Evolutionary conservation across 1,140 invertebrate genomes (phyloP), one percentile per base, ranked within the genome.

Genomic region (Chrysoperla carnea): DNA sequence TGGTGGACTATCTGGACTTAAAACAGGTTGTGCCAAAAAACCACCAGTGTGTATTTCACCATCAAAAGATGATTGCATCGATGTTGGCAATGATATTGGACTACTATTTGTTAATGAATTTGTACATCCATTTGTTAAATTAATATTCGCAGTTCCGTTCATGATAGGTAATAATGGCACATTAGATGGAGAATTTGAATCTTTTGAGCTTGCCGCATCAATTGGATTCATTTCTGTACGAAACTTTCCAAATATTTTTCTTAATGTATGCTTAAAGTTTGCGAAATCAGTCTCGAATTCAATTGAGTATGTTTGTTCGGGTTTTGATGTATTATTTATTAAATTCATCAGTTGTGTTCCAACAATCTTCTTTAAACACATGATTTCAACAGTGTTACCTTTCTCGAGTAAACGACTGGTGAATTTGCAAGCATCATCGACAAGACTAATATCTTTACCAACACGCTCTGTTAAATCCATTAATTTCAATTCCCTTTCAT

Each of bases 351-450:
- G 68, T 54, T 89, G 85, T 15, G 72, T 68, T 12, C 69, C 67
- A 8, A 91, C 81, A 6, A 79, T 66, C 52, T 80, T 78, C 55
- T 83, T 84, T 50, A 91, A 63, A 50, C 84, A 72, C 11, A 89
- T 69, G 46, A 91, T 77, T 61, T 92, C 87, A 1, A 80, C 70
- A 27, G 76, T 76, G 59, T 86, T 87, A 6, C 84, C 86, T 54
- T 84, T 75, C 39, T 85, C 76, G 33, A 89, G 57, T 8, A 91
- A 66, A 50, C 81, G 71, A 4, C 75, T 70, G 0, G 84, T 78
- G 54, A 90, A 92, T 50, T 81, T 79, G 50, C 78, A 83, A 12
- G 84, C 86, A 57, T 85, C 78, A 54, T 89, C 81, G 44, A 92
- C 50, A 36, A 55, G 51, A 35, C 47, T 50, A 29, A 58, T 55